Percentiles rank a stretch among this genome's conserved stretches.
These are phyloP conservation scores for Cephus spinipes DNA, from an alignment of 2,888 invertebrate genomes.

Conservation along the genomic window DNA sequence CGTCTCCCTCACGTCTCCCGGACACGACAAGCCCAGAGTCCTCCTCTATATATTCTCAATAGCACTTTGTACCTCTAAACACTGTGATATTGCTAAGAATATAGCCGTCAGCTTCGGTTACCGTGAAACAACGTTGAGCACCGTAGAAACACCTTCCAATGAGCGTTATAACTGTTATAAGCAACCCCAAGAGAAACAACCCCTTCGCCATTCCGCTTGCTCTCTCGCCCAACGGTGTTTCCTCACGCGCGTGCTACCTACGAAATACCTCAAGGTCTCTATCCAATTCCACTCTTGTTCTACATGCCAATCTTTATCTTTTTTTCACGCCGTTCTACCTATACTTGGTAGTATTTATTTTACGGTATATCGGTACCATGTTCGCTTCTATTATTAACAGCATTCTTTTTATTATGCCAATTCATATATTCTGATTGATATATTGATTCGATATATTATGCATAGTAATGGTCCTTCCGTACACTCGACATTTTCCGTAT, in stretches of 20 bases:
- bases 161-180: background rate
- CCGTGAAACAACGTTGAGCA: background rate
- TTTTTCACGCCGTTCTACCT: background rate
- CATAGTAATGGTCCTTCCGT: background rate
- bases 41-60: background rate
- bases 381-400: background rate
- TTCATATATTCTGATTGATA: background rate
- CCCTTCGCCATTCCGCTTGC: background rate
- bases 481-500: background rate
- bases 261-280: background rate
- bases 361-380: background rate
- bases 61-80: background rate
- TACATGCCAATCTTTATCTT: background rate
- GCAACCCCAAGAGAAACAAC: background rate
- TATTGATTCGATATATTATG: background rate
- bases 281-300: background rate
- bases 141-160: background rate
- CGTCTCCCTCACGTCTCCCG: background rate
- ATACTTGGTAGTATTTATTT: background rate
- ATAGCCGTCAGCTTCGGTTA: constrained; percentile 3
- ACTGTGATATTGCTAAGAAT: background rate
- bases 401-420: background rate
- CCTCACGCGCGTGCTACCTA: background rate
- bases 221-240: background rate
- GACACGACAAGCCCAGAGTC: background rate